Base-by-base conservation (phyloP, 37 sponge, comb jelly and placozoan genomes). In the Amphimedon queenslandica region DNA sequence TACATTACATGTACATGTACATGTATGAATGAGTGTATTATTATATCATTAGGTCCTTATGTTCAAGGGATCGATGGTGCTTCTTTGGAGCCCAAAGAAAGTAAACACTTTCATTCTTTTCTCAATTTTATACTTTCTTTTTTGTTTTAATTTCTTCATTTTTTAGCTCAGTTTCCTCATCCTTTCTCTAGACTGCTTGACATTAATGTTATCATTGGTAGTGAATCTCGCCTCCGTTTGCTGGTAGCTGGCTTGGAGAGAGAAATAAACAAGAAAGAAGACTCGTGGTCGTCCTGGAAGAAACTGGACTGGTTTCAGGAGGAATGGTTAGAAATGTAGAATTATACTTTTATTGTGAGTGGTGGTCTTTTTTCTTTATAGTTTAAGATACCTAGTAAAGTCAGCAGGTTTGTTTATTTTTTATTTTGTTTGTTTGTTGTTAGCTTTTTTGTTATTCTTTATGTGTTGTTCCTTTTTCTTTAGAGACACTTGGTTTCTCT, bases 121-220 rank as follows among this genome's bases (percentile, higher is more conserved):
- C n/a, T n/a, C n/a, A n/a, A n/a, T 31, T 18, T 10, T 36, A 69
- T 39, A 69, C 40, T 10, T 8, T 27, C 37, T 11, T 21, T 55
- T 13, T 18, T 47, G 28, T 8, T 1, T 20, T 31, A 27, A 23
- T n/a, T 37, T 56, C 21, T 56, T 25, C 40, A 35, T 39, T 29
- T 56, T 25, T 25, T 58, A 87, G 85, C 77, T 2, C 29, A n/a
- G 6, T 74, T 86, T 57, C 91, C 87, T 37, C 55, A 65, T 2
- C 80, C 83, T 0, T 29, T 33, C 58, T 85, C 83, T 70, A 71
- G 75, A 0, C 79, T 93, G 64, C 74, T 89, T 60, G 90, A 93
- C 73, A 53, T 93, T 42, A 25, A 63, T 29, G 87, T 86, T 29
- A 90, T 93, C 60, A 60, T 89, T 65, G 94, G 94, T 3, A 80